Percentiles rank a stretch among this genome's conserved stretches.
Evolutionary conservation across 64 coral and sea anemone species (phyloP).

Genomic region (Montipora sp.): DNA sequence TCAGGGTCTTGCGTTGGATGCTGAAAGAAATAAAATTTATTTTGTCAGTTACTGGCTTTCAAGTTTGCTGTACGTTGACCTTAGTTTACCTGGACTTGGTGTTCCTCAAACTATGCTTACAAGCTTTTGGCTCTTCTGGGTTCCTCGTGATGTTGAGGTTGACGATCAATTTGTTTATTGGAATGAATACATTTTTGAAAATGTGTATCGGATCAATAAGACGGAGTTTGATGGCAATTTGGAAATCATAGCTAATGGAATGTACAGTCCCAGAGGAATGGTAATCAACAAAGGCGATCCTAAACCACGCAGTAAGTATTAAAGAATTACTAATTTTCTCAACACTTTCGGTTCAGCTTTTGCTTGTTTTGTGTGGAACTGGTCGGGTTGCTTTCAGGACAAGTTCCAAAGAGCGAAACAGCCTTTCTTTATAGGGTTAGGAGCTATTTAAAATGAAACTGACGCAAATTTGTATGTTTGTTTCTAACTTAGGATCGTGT

Average conservation of each 20-base stretch:
- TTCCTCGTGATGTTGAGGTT: not conserved
- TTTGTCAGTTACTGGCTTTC: not conserved
- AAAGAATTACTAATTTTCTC: not conserved
- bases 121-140: not conserved
- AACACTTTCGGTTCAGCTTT: too few relatives aligned
- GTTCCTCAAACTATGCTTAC: not conserved
- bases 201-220: conserved; percentile 3
- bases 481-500: too few relatives aligned
- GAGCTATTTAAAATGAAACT: too few relatives aligned
- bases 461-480: too few relatives aligned
- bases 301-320: not conserved
- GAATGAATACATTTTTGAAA: not conserved
- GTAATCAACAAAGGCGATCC: not conserved
- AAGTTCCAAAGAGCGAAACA: too few relatives aligned
- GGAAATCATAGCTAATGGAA: not conserved
- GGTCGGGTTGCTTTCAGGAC: too few relatives aligned
- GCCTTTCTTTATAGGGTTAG: too few relatives aligned
- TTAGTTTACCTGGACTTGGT: not conserved
- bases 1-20: conserved; percentile 25
- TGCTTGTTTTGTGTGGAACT: too few relatives aligned
- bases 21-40: conserved; percentile 32
- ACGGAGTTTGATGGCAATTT: not conserved
- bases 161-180: conserved; percentile 26
- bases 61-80: not conserved
- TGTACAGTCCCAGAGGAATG: not conserved